A percentile compares a stretch with the other conserved stretches of the same genome.
Evolutionary conservation across 2,888 invertebrate species (phyloP).

Genomic region (Minunthozetes semirufus): DNA sequence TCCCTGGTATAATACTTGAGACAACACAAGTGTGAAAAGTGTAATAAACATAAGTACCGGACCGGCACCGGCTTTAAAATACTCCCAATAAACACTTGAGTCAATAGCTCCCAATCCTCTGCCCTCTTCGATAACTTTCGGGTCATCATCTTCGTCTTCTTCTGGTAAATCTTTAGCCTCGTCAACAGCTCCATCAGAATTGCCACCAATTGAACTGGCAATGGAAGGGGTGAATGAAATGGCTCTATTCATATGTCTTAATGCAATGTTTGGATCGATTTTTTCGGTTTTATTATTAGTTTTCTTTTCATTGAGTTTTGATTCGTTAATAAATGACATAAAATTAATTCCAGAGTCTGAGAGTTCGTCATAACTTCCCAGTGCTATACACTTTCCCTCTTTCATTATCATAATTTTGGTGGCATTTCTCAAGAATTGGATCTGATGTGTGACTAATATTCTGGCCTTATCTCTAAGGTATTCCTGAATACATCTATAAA

Average conservation of each 20-base stretch:
- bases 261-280: slow-evolving; percentile 36
- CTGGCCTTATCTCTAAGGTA: slow-evolving; percentile 49
- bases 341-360: slow-evolving; percentile 39
- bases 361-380: slow-evolving; percentile 41
- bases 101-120: slow-evolving; percentile 44
- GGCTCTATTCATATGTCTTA: slow-evolving; percentile 29
- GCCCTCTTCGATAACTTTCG: slow-evolving; percentile 33
- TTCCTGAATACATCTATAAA: slow-evolving; percentile 47
- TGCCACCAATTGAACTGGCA: background rate
- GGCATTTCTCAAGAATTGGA: slow-evolving; percentile 51
- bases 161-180: slow-evolving; percentile 30
- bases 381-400: slow-evolving; percentile 41
- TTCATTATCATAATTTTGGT: slow-evolving; percentile 50
- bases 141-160: background rate
- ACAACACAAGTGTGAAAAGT: slow-evolving; percentile 46
- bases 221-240: background rate
- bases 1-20: slow-evolving; percentile 46
- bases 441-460: slow-evolving; percentile 54
- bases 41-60: slow-evolving; percentile 45
- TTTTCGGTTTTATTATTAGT: slow-evolving; percentile 37
- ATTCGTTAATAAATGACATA: slow-evolving; percentile 34
- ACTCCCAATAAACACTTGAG: slow-evolving; percentile 46
- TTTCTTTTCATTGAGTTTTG: background rate
- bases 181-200: slow-evolving; percentile 21
- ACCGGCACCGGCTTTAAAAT: slow-evolving; percentile 49